Base-by-base conservation (phyloP, 2,888 invertebrate genomes). In the Torymus auratus region DNA sequence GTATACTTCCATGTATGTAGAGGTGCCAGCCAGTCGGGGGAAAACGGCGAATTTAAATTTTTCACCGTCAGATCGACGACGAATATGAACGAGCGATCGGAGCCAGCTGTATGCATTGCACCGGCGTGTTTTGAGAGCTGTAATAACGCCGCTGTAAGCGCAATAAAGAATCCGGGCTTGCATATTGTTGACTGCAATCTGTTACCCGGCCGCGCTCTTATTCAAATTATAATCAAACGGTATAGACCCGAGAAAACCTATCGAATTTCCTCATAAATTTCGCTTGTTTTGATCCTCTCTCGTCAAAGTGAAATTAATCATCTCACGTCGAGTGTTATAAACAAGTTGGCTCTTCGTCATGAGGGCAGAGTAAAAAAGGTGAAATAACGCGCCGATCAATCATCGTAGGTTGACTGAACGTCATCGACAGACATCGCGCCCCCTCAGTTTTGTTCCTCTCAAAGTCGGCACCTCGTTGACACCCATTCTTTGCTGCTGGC, bases 251-350 rank as follows among this genome's bases (percentile, higher is more conserved):
- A 28, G 28, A 69, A 71, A 64, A 70, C 28, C 58, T 74, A 80
- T 80, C 80, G 56, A 50, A 68, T 80, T 76, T 53, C 76, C 71
- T 76, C 72, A 68, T 76, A 72, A 81, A 81, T 81, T 74, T 74
- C 64, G 41, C 72, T 62, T 81, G 69, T 77, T 73, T 81, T 72
- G 73, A 69, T 64, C 28, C 15, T 12, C 55, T 23, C 56, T 0
- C 58, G 50, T 55, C 50, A 56, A 14, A n/a, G 28, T 17, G 17
- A 53, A 78, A 81, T 81, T 70, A 81, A 81, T 81, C 81, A 81
- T 65, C 61, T n/a, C 11, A 50, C 61, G 17, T 41, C 69, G 65
- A 58, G 77, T 73, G 72, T 68, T 72, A 64, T 53, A 64, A 77
- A 64, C 73, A 73, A 73, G 62, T 75, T 73, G 20, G 20, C 41